Evolutionary conservation across 1,140 invertebrate genomes (phyloP).

Genomic region (Drosophila albomicans): DNA sequence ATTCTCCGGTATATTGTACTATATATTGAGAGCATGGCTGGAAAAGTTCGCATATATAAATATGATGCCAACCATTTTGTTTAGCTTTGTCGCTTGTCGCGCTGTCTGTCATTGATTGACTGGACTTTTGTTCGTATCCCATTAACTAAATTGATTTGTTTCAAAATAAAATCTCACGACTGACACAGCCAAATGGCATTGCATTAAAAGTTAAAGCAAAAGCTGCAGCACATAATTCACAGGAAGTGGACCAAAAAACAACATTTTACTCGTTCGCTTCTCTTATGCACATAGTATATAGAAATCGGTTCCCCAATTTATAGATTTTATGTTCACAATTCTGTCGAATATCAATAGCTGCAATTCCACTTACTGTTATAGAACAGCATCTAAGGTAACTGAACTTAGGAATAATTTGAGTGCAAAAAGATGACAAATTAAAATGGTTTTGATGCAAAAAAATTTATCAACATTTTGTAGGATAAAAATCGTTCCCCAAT

Average conservation of each 20-base stretch:
- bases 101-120: slow-evolving; percentile 37
- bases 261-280: background rate
- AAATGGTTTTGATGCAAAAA: too few relatives aligned
- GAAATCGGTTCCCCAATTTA: slow-evolving; percentile 5
- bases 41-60: slow-evolving; percentile 16
- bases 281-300: background rate
- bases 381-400: background rate
- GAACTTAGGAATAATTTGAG: background rate
- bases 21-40: background rate
- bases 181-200: slow-evolving; percentile 6
- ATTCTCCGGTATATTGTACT: background rate
- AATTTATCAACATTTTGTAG: too few relatives aligned
- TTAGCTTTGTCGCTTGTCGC: slow-evolving; percentile 27
- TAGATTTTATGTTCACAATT: background rate
- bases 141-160: slow-evolving; percentile 55
- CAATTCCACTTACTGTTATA: background rate
- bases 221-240: slow-evolving; percentile 29
- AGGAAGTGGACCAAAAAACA: background rate
- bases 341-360: background rate
- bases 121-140: slow-evolving; percentile 45
- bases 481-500: background rate
- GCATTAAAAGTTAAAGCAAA: slow-evolving; percentile 42
- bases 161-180: slow-evolving; percentile 32
- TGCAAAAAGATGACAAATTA: background rate
- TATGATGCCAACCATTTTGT: slow-evolving; percentile 42